These are phyloP conservation scores for Chironomus riparius DNA, from an alignment of 2,888 invertebrate genomes.

Conservation along the genomic window DNA sequence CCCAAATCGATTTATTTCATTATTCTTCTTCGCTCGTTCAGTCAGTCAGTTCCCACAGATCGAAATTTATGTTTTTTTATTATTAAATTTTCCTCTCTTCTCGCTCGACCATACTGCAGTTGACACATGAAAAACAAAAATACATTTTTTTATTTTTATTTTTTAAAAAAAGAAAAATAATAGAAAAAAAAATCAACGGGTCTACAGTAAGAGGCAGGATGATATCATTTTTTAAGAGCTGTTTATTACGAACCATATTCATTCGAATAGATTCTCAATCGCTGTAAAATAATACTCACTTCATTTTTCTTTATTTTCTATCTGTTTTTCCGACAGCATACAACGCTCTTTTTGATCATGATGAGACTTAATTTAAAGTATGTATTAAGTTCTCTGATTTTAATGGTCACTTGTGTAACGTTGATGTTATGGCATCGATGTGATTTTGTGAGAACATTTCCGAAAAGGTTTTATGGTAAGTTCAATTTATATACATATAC, in stretches of 20 bases:
- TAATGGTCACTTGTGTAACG: constrained; percentile 57
- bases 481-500: background rate
- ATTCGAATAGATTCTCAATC: too few relatives aligned
- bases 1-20: background rate
- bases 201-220: background rate
- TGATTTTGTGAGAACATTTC: constrained; percentile 41
- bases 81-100: background rate
- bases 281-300: too few relatives aligned
- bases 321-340: constrained; percentile 33
- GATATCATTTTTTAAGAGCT: background rate
- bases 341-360: constrained; percentile 50
- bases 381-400: constrained; percentile 55
- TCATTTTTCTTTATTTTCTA: too few relatives aligned
- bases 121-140: background rate
- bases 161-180: too few relatives aligned
- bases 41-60: background rate
- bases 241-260: background rate
- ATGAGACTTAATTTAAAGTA: constrained; percentile 72
- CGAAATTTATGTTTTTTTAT: background rate
- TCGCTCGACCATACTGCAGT: background rate
- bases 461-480: constrained; percentile 21
- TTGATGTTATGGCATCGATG: constrained; percentile 69
- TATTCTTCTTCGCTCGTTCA: background rate
- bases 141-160: background rate
- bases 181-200: too few relatives aligned